Evolutionary conservation across 1,140 invertebrate species (phyloP).

Genomic region (Gryllus bimaculatus): DNA sequence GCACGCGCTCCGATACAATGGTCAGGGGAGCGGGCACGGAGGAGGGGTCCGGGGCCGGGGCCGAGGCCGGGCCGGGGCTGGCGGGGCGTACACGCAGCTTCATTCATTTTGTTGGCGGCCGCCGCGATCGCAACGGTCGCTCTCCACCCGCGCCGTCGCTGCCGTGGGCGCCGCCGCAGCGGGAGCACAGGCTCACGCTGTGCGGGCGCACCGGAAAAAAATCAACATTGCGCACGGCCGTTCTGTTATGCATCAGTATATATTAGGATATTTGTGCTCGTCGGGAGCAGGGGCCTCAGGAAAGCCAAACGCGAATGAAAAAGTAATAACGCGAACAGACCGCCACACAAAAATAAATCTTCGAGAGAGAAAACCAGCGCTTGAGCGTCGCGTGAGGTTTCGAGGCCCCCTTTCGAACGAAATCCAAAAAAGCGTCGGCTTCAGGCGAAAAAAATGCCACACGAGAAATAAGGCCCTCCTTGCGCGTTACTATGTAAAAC

Average conservation of each 20-base stretch:
- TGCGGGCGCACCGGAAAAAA: background rate
- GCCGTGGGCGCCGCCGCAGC: too few relatives aligned
- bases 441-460: too few relatives aligned
- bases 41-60: background rate
- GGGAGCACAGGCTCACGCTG: too few relatives aligned
- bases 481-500: too few relatives aligned
- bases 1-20: background rate
- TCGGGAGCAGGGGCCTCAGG: too few relatives aligned
- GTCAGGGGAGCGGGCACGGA: background rate
- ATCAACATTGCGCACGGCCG: background rate
- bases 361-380: background rate
- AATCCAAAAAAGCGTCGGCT: too few relatives aligned
- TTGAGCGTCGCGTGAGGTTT: too few relatives aligned
- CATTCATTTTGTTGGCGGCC: background rate
- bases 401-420: too few relatives aligned
- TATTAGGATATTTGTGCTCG: background rate
- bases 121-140: background rate
- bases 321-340: background rate
- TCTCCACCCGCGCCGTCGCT: background rate
- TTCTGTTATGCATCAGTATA: slow-evolving; percentile 5
- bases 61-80: too few relatives aligned
- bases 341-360: background rate
- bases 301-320: background rate
- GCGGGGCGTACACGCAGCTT: background rate
- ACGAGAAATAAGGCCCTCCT: too few relatives aligned